Evolutionary conservation across 2,113 vertebrate species (phyloP).

Genomic region (Ictalurus furcatus): DNA sequence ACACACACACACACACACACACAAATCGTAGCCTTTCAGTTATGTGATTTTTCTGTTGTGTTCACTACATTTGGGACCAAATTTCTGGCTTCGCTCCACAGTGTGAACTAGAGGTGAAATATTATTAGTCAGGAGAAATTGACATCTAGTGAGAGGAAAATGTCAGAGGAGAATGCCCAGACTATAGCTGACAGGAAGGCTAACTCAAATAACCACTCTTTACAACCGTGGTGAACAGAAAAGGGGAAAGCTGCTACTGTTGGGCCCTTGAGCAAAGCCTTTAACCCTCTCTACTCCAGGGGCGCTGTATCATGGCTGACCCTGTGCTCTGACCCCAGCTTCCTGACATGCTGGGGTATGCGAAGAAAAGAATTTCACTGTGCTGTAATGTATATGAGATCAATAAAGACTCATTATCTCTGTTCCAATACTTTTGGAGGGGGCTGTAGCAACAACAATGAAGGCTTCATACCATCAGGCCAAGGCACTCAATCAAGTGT

Average conservation of each 20-base stretch:
- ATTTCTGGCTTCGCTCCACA: neutral
- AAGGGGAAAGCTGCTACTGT: neutral
- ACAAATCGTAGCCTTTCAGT: neutral
- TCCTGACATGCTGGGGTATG: no score
- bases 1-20: conserved; percentile 6
- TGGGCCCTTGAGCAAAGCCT: no score
- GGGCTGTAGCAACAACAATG: neutral
- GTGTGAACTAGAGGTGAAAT: neutral
- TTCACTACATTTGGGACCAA: neutral
- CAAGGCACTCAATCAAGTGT: conserved; percentile 42
- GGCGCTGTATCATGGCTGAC: no score
- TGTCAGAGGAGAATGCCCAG: neutral
- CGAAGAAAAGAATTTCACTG: no score
- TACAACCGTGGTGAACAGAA: neutral
- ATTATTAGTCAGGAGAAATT: neutral
- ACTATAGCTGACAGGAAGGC: neutral
- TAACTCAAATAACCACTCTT: neutral
- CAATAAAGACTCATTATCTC: no score
- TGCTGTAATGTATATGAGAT: no score
- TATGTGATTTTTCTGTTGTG: neutral
- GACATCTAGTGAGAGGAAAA: neutral
- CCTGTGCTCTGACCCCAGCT: no score
- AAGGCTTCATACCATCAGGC: neutral
- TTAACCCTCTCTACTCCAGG: no score
- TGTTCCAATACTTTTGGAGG: no score